A percentile compares a stretch with the other conserved stretches of the same genome.
Conservation (phyloP, 2,113 vertebrate species). For the Rhinogobius similis region DNA sequence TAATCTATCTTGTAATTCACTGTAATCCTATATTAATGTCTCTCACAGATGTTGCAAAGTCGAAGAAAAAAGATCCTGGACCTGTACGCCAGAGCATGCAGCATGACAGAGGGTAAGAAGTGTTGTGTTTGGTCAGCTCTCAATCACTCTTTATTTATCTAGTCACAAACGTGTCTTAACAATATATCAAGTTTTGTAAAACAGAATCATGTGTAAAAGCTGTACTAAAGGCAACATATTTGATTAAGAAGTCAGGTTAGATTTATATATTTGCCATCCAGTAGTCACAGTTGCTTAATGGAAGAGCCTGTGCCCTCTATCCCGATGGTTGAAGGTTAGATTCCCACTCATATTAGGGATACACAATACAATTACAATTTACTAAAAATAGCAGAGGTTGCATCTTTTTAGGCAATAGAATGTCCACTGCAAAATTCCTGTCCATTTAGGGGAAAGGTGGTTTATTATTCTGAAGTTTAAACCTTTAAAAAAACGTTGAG, state of each 20-base stretch:
- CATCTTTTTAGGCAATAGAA: no score
- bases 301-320: neutral
- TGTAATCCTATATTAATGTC: constrained; percentile 12
- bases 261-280: neutral
- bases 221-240: neutral
- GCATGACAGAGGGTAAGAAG: constrained; percentile 88
- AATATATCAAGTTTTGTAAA: no score
- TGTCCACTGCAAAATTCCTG: no score
- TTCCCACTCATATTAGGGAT: no score
- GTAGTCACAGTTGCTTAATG: neutral
- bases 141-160: neutral
- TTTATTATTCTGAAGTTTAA: no score
- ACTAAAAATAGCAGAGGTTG: no score
- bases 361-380: no score
- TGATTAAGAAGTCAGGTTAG: no score
- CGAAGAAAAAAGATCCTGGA: constrained; percentile 97
- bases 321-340: neutral
- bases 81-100: constrained; percentile 89
- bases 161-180: no score
- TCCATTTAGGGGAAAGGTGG: no score
- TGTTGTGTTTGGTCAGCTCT: neutral
- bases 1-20: constrained; percentile 8
- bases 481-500: no score
- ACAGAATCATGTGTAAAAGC: neutral
- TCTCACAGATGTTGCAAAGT: constrained; percentile 87